Evolutionary conservation across 2,113 vertebrate genomes (phyloP), one percentile per base, ranked within the genome.

Genomic region (Saimiri boliviensis): DNA sequence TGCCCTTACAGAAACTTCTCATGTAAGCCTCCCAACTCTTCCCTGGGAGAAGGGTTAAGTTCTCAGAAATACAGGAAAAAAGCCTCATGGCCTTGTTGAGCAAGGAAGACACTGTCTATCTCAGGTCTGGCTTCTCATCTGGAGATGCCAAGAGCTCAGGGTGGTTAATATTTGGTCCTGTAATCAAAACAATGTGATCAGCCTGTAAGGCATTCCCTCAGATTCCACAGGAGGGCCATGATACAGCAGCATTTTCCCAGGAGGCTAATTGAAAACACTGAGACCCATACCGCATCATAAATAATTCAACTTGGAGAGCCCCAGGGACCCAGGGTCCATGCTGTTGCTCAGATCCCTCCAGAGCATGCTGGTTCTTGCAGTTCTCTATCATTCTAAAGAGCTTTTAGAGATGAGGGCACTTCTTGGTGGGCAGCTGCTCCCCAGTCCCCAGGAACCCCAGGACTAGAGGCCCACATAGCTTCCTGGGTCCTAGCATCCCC

Each of bases 221-320:
- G 86, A 93, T 88, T 83, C 93, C 97, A 88, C 68, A 37, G 70
- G 90, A 82, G 94, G 66, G 32, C 32, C 45, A 2, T 0, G 0
- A 35, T 60, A 21, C 93, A 37, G 40, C 47, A 37, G 97, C 32
- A 83, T 96, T 94, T 94, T 95, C 97, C 97, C 97, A 97, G 96
- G 97, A 93, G 96, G 97, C 89, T 97, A 96, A 97, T 98, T 97
- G 96, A 96, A 96, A 97, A 47, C 68, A 63, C 70, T 27, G 37
- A 21, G 2, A 82, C 73, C 58, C n/a, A 71, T 8, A 4, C 25
- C 5, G 42, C 56, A 40, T 47, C 68, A 54, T 80, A 60, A 96
- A 89, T 96, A 77, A 96, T 85, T 93, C 91, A 68, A 49, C 89
- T 40, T 73, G 93, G 54, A 91, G 93, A 83, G n/a, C 30, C 74